A percentile compares a stretch with the other conserved stretches of the same genome.
These are phyloP conservation scores for Kryptopterus vitreolus DNA, from an alignment of 2,797 vertebrate genomes.

Conservation along the genomic window DNA sequence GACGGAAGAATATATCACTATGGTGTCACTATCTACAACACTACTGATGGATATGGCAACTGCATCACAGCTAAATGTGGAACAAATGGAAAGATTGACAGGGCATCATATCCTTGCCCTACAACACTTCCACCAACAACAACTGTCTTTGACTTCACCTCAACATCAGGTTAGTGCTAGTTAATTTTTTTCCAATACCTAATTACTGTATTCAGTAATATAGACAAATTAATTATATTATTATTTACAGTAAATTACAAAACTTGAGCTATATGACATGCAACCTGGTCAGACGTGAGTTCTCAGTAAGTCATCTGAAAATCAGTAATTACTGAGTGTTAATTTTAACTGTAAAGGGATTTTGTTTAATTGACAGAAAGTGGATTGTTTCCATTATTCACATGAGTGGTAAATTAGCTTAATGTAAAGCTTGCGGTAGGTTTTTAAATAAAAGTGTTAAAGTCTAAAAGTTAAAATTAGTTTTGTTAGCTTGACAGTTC, in stretches of 20 bases:
- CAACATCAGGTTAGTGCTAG: constrained; percentile 42
- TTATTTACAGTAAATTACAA: background rate
- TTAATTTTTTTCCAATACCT: background rate
- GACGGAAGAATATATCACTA: constrained; percentile 66
- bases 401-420: background rate
- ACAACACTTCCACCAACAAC: constrained; percentile 56
- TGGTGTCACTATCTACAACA: constrained; percentile 76
- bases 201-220: background rate
- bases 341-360: background rate
- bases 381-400: background rate
- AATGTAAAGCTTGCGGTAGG: no score
- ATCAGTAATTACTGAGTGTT: background rate
- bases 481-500: no score
- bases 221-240: background rate
- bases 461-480: no score
- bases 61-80: constrained; percentile 80
- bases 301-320: background rate
- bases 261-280: background rate
- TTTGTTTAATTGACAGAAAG: background rate
- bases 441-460: no score
- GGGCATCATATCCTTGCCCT: constrained; percentile 60
- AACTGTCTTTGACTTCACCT: constrained; percentile 58
- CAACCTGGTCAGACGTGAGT: background rate
- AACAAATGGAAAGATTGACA: constrained; percentile 73
- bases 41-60: constrained; percentile 78